Evolutionary conservation across 2,888 invertebrate genomes (phyloP).

Genomic region (Macrophya alboannulata): DNA sequence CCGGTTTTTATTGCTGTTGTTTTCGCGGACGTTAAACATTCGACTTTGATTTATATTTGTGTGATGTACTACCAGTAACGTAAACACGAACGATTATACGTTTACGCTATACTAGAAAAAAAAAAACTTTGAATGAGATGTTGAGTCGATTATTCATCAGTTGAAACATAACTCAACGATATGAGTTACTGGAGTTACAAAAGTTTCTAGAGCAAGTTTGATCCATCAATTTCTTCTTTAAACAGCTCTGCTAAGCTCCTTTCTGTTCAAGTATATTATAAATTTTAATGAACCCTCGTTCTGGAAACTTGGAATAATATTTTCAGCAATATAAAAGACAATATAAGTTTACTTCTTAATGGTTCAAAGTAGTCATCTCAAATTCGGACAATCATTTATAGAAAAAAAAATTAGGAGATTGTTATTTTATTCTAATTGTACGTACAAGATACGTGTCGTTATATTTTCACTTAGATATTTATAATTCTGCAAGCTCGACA

Average conservation of each 20-base stretch:
- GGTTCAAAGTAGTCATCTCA: neutral
- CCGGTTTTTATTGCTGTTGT: neutral
- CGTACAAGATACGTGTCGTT: neutral
- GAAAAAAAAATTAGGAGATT: neutral
- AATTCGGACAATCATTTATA: neutral
- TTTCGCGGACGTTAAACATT: neutral
- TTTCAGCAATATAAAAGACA: neutral
- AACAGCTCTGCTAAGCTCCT: neutral
- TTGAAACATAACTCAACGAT: slow-evolving; percentile 11
- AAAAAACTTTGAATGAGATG: neutral
- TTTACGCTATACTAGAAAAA: neutral
- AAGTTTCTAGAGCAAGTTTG: neutral
- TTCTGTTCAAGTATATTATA: neutral
- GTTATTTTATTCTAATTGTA: neutral
- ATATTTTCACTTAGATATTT: neutral
- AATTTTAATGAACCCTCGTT: neutral
- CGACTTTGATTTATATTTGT: slow-evolving; percentile 1
- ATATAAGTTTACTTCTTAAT: neutral
- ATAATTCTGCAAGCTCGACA: neutral
- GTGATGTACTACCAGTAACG: neutral
- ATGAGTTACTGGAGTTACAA: neutral
- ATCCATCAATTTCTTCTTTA: neutral
- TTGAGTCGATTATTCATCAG: slow-evolving; percentile 18
- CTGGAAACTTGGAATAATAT: neutral
- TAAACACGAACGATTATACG: neutral